Base-by-base conservation (phyloP, 2,888 invertebrate genomes). In the Trachelus troglodyta region DNA sequence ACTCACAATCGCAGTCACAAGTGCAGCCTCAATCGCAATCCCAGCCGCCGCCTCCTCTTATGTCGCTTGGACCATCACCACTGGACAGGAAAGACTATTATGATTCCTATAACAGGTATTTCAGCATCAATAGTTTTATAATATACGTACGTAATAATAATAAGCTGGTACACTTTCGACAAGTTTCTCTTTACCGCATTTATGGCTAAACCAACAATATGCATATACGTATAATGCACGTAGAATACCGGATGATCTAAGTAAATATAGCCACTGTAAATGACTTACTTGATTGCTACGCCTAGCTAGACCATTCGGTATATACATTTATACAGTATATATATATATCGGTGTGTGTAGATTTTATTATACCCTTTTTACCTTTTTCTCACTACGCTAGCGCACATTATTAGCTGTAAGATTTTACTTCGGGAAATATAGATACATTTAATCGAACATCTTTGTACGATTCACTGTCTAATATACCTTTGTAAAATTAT, bases 81-180 rank as follows among this genome's bases (percentile, higher is more conserved):
- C 85, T 89, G 89, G 91, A 91, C 89, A 91, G 91, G 91, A 92
- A 92, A 92, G 92, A 92, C 90, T 92, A 92, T 91, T 92, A 91
- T 90, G 92, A 92, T 89, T 91, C 90, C 89, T 92, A 91, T 90
- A 91, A 90, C 91, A 92, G 91, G 92, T 92, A 92, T 91, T 91
- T 91, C 90, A 90, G 91, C 89, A 89, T 89, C 90, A 91, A 89
- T 90, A 89, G 91, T 91, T 89, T 82, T 91, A 89, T 90, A 82
- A 90, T 91, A 88, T 88, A 89, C 87, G 89, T 90, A 89, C 80
- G 86, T 87, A 89, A 84, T 87, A 87, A 87, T 87, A 89, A 84
- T 88, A 87, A 86, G 85, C 80, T 77, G 78, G 74, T 80, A 76
- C 76, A 79, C 80, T 79, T 81, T 82, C 78, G 78, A 78, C 77